A percentile compares a stretch with the other conserved stretches of the same genome.
Evolutionary conservation across 2,888 invertebrate species (phyloP).

Genomic region (Chymomyza procnemis): DNA sequence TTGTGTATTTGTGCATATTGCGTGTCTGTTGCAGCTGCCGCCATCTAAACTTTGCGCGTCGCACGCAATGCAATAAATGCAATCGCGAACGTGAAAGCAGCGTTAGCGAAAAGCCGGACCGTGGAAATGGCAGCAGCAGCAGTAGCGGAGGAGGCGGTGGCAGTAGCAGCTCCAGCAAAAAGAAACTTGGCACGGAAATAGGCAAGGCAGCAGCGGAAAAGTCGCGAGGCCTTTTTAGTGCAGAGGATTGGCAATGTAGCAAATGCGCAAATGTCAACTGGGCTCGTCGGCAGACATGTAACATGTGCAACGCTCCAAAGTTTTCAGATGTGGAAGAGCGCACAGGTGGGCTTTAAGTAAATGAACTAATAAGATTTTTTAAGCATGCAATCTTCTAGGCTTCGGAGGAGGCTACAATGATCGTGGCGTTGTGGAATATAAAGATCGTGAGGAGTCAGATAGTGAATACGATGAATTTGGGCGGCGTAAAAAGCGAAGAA

Average conservation of each 20-base stretch:
- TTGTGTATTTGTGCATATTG: conserved; percentile 16
- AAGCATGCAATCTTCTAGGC: conserved; percentile 76
- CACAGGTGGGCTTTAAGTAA: conserved; percentile 79
- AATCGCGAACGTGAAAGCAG: conserved; percentile 70
- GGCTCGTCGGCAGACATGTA: conserved; percentile 95
- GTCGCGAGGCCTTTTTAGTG: conserved; percentile 89
- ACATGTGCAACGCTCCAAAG: conserved; percentile 99
- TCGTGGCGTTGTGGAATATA: conserved; percentile 96
- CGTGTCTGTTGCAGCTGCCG: conserved; percentile 82
- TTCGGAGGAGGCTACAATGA: conserved; percentile 97
- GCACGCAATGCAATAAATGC: conserved; percentile 94
- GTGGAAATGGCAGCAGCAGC: conserved; percentile 59
- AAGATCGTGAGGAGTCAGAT: conserved; percentile 91
- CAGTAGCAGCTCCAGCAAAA: conserved; percentile 76
- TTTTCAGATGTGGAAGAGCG: conserved; percentile 94
- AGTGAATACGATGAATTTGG: conserved; percentile 98
- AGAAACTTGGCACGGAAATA: conserved; percentile 95
- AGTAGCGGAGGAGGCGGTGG: conserved; percentile 61
- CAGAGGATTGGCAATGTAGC: conserved; percentile 99
- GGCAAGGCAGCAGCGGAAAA: conserved; percentile 99
- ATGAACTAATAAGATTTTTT: neutral
- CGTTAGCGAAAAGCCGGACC: conserved; percentile 52
- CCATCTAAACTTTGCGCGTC: conserved; percentile 95
- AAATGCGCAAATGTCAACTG: conserved; percentile 99
- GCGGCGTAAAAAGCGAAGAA: conserved; percentile 81